Evolutionary conservation across 2,888 invertebrate species (phyloP), one percentile per base, ranked within the genome.

Genomic region (Listrodromus nycthemerus): DNA sequence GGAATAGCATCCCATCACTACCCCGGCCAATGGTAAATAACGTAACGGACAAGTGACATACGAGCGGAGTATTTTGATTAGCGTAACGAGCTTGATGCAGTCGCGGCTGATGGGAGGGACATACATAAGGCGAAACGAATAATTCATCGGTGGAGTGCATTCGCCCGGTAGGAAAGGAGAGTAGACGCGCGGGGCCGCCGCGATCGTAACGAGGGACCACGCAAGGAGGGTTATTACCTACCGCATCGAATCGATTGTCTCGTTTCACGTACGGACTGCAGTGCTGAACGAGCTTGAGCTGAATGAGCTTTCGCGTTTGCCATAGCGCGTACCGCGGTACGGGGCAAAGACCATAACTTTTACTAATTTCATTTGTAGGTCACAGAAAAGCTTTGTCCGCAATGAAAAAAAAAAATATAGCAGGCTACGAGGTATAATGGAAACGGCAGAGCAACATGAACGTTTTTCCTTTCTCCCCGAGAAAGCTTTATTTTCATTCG

Each of bases 161-260:
- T 50, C 30, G 30, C 66, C 61, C 61, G 33, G 48, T 8, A 27
- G 16, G 50, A 74, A 63, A 74, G 69, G 19, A 37, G 63, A 76
- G n/a, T 52, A 74, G 50, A 50, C 50, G 77, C 48, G 58, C 50
- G n/a, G 21, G 45, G 41, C 41, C 70, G 16, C 52, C 19, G 67
- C 50, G 55, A 79, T 83, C 82, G 65, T 83, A 78, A 82, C 78
- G 50, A 82, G 73, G 73, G 74, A 69, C 74, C 37, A 74, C 45
- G 74, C 74, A 74, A 74, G 55, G 33, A 80, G 55, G 75, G 80
- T 80, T 83, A 80, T 83, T 83, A 83, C 80, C 80, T 80, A 80
- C 83, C 80, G 83, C 83, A 80, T 80, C 83, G 83, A 80, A 83
- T 83, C 83, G 83, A 83, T 83, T 76, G 73, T 80, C 50, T n/a